Base-by-base conservation (phyloP, 2,888 invertebrate species). In the Calameuta pallipes region DNA sequence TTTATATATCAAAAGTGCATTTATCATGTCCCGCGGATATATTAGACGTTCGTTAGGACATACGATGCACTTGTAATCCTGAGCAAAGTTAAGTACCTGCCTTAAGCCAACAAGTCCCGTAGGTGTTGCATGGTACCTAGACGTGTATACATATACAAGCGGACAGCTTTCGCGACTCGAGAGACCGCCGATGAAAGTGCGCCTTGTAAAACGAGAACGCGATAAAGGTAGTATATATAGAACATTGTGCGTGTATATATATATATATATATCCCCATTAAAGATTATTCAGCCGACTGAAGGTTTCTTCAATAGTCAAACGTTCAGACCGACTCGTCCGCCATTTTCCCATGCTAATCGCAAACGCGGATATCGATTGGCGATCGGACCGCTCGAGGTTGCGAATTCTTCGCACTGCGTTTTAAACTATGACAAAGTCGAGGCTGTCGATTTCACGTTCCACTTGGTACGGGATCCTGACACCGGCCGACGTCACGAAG, bases 231-330 rank as follows among this genome's bases (percentile, higher is more conserved):
- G 23, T 56, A 23, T 9, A 56, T 41, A 23, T 41, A 41, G 1
- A 3, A 41, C 1, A 41, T 23, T 41, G 15, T 36, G 11, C 1
- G 11, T 1, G 2, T 6, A 15, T 15, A 9, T 56, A 33, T 34
- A 41, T 71, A 33, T 36, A 73, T 73, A 31, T 35, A 9, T 34
- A 73, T 34, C 34, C 15, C 70, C 69, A 13, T 15, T 56, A 71
- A 75, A 73, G 71, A 31, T 56, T 75, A 73, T 75, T 68, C n/a
- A 33, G 30, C 35, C 15, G 35, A 34, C n/a, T 4, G 37, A 70
- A 71, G 69, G 36, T 41, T 74, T 36, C 74, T 75, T 13, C 36
- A 76, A 37, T 75, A 76, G 77, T 79, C 76, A 79, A 73, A 79
- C 76, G 78, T 76, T 76, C 76, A 73, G 75, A 76, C 73, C 75